Evolutionary conservation across 2,113 vertebrate species (phyloP), one percentile per base, ranked within the genome.

Genomic region (Bujurquina vittata): DNA sequence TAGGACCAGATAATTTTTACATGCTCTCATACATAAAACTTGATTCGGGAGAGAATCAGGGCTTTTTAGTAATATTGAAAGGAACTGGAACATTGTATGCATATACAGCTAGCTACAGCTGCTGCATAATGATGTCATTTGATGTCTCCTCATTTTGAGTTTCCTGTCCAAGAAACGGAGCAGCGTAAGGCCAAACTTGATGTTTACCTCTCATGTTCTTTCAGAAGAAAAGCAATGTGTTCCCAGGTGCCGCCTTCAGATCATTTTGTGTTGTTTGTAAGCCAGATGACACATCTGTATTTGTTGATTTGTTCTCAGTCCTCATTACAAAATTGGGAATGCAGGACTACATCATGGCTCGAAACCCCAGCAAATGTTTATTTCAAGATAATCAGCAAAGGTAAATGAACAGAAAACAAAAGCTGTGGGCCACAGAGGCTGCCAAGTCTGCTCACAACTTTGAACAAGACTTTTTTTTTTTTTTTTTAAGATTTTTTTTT

Each of bases 361-460:
- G 62, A 91, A 89, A 92, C 88, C 78, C 18, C 46, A 5, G 55
- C 56, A 72, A 86, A 88, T 93, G 92, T 94, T 92, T 94, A 93
- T 90, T 93, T 91, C 72, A 74, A 63, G 79, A 79, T 89, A 86
- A 88, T 91, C 86, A 89, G 84, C 62, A 26, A 85, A 87, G 55
- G 84, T 87, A 86, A 84, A 90, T 91, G 87, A 91, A 91, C 75
- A 80, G 75, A 89, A 75, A 90, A 86, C 60, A 82, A 67, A 76
- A 54, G 15, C 69, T 6, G 17, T 1, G 4, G 20, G 11, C 52
- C 72, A 46, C 6, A 58, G 55, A 67, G 55, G 15, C 22, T 35
- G 23, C n/a, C 43, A 69, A 29, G 55, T 26, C 55, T n/a, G 4
- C 14, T 43, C 58, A 10, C 59, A 11, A 52, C 56, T 54, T 11